Evolutionary conservation across 2,113 vertebrate genomes (phyloP).

Genomic region (Leucopsar rothschildi): DNA sequence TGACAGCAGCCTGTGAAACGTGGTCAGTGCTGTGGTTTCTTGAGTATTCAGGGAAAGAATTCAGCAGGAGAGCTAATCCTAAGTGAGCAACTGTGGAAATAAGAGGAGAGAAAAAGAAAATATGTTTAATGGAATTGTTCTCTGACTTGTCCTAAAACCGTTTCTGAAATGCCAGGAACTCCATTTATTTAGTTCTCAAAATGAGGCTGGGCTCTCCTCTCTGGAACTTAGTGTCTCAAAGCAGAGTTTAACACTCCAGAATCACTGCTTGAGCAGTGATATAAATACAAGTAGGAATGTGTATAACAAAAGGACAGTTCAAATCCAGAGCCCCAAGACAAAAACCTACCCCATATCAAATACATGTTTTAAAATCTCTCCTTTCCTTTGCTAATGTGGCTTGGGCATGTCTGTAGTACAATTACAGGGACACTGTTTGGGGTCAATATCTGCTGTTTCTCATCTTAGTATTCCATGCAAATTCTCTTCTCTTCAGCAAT

Average conservation of each 20-base stretch:
- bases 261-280: background rate
- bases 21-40: background rate
- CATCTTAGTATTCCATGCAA: background rate
- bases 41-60: background rate
- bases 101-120: background rate
- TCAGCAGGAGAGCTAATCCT: background rate
- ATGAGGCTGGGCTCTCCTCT: background rate
- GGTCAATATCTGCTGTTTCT: background rate
- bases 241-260: background rate
- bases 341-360: background rate
- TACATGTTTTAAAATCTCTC: background rate
- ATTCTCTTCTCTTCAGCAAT: background rate
- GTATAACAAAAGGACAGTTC: background rate
- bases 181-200: background rate
- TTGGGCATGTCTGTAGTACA: background rate
- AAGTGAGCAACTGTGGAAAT: background rate
- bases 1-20: background rate
- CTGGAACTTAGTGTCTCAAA: background rate
- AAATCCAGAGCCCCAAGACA: background rate
- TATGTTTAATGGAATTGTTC: background rate
- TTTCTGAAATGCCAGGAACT: background rate
- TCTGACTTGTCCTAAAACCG: background rate
- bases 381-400: background rate
- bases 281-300: background rate
- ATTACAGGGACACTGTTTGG: background rate